phyloP scores from a whole-genome alignment of 2,888 invertebrate genomes.

The Clistopyga incitator region DNA sequence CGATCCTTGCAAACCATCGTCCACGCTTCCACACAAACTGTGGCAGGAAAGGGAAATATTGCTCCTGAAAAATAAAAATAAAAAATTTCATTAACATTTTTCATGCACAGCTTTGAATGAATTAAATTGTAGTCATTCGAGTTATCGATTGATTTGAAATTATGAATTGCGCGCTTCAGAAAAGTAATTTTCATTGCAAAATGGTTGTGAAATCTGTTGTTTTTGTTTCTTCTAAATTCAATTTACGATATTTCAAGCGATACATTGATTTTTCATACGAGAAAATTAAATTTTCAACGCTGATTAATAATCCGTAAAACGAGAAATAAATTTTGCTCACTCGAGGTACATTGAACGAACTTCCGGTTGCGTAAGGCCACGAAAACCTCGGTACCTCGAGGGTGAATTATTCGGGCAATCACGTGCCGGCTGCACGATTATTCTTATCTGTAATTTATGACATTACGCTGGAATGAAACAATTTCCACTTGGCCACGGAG shows the following conservation, averaged over 20 bases:
- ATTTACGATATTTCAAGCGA: background rate
- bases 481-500: background rate
- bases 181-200: background rate
- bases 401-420: slow-evolving; percentile 40
- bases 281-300: background rate
- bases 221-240: background rate
- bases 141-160: background rate
- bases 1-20: slow-evolving; percentile 79
- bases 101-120: no score
- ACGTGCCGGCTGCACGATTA: slow-evolving; percentile 12
- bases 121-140: background rate
- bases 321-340: slow-evolving; percentile 30
- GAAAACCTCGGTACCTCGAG: slow-evolving; percentile 32
- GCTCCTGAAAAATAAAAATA: slow-evolving; percentile 75
- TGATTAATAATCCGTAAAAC: background rate
- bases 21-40: slow-evolving; percentile 78
- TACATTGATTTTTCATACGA: background rate
- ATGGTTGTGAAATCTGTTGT: background rate
- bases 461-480: background rate
- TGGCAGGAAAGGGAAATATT: slow-evolving; percentile 81
- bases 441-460: background rate
- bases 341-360: slow-evolving; percentile 45
- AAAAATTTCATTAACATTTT: slow-evolving; percentile 21
- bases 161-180: background rate
- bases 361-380: slow-evolving; percentile 57